Conservation (phyloP, 2,113 vertebrate species). For the Nerophis ophidion region DNA sequence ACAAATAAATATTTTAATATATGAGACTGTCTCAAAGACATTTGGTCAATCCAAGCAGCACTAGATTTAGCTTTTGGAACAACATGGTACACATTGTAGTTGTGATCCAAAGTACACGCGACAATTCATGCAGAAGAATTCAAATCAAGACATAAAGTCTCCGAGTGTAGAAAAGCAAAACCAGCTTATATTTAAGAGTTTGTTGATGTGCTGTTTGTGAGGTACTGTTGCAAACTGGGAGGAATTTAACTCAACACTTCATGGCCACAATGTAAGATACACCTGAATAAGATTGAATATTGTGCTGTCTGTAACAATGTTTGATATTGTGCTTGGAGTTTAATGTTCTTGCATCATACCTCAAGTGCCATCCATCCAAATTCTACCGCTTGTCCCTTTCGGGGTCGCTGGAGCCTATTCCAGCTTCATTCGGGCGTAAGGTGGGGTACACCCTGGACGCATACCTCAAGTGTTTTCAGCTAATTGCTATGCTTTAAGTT, state of each 20-base stretch:
- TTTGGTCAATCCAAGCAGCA: conserved; percentile 29
- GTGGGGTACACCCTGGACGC: too few species aligned
- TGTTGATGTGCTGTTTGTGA: neutral
- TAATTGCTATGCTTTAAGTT: too few species aligned
- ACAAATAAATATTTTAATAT: conserved; percentile 64
- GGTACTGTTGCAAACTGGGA: neutral
- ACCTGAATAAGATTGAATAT: neutral
- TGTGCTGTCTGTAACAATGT: neutral
- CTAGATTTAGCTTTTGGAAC: conserved; percentile 15
- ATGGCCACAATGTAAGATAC: neutral
- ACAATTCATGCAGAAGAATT: conserved; percentile 22
- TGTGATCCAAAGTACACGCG: conserved; percentile 42
- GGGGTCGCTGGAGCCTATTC: too few species aligned
- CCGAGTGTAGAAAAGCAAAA: neutral
- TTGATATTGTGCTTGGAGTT: neutral
- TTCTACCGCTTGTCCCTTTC: too few species aligned
- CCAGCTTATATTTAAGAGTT: neutral
- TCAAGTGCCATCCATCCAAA: too few species aligned
- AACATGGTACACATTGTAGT: conserved; percentile 24
- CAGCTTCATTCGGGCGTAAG: too few species aligned
- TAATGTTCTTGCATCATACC: neutral
- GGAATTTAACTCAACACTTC: too few species aligned
- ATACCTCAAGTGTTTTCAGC: too few species aligned
- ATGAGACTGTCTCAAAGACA: conserved; percentile 42
- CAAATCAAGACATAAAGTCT: neutral